A percentile compares a stretch with the other conserved stretches of the same genome.
Conservation (phyloP, 2,797 vertebrate species). For the Falco peregrinus region DNA sequence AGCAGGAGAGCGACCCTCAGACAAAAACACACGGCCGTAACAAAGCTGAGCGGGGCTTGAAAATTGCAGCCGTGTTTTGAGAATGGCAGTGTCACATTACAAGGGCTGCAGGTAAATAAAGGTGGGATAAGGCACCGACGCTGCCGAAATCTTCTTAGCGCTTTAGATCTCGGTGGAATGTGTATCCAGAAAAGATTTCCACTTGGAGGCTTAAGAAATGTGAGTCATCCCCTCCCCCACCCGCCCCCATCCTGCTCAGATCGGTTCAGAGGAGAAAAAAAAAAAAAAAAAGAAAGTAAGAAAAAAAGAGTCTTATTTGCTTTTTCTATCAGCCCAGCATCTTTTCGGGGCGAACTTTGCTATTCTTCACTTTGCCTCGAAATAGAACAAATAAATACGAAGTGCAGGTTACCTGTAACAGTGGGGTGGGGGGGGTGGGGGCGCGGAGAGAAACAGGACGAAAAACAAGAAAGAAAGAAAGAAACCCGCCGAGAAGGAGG, state of each 20-base stretch:
- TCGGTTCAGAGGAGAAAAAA: not conserved
- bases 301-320: not conserved
- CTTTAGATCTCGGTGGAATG: constrained; percentile 43
- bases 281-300: not conserved
- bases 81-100: constrained; percentile 53
- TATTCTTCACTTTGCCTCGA: not conserved
- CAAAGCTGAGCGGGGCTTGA: not conserved
- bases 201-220: constrained; percentile 15
- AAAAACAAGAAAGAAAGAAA: not conserved
- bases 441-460: too few relatives aligned
- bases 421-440: not conserved
- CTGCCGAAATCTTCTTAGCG: constrained; percentile 56
- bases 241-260: not conserved
- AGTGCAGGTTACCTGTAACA: not conserved
- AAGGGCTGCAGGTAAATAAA: constrained; percentile 65
- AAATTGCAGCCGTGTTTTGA: constrained; percentile 12
- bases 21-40: not conserved
- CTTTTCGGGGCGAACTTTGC: not conserved
- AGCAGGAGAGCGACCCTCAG: not conserved
- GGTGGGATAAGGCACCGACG: constrained; percentile 46
- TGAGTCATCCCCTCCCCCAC: not conserved
- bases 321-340: not conserved
- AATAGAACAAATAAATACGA: not conserved
- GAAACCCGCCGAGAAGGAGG: not conserved
- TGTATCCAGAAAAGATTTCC: constrained; percentile 20